These are phyloP conservation scores for Campoletis raptor DNA, from an alignment of 2,888 invertebrate genomes.

Conservation along the genomic window DNA sequence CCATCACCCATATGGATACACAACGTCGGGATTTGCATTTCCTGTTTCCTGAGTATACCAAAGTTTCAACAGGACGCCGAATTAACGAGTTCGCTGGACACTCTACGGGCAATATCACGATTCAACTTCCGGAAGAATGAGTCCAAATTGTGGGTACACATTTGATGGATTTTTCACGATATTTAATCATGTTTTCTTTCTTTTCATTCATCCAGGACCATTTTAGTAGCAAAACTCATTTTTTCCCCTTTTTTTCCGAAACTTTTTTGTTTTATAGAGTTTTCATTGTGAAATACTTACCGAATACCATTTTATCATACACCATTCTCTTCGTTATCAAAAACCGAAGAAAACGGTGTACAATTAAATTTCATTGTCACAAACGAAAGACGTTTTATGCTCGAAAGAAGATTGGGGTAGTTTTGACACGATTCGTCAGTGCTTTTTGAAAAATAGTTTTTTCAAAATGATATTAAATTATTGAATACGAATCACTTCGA, in stretches of 20 bases:
- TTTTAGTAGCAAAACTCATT: too few species aligned
- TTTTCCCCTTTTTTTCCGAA: too few species aligned
- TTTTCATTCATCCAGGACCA: not conserved
- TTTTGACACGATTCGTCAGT: not conserved
- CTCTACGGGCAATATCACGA: slow-evolving; percentile 35
- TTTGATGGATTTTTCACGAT: slow-evolving; percentile 6
- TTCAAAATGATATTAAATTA: not conserved
- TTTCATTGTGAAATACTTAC: too few species aligned
- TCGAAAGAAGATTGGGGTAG: too few species aligned
- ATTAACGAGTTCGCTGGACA: slow-evolving; percentile 58
- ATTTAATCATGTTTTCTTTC: not conserved
- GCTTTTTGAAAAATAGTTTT: not conserved
- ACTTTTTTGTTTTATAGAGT: too few species aligned
- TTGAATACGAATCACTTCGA: not conserved
- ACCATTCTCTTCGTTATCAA: too few species aligned
- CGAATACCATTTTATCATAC: too few species aligned
- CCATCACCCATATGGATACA: not conserved
- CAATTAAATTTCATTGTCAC: too few species aligned
- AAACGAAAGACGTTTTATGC: too few species aligned
- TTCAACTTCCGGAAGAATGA: slow-evolving; percentile 16
- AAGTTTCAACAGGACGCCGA: slow-evolving; percentile 35
- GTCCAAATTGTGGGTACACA: not conserved
- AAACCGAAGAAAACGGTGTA: too few species aligned
- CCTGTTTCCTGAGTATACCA: slow-evolving; percentile 4
- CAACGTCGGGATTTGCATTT: slow-evolving; percentile 33